These are phyloP conservation scores for Homalodisca vitripennis DNA, from an alignment of 1,140 invertebrate species.

Conservation along the genomic window DNA sequence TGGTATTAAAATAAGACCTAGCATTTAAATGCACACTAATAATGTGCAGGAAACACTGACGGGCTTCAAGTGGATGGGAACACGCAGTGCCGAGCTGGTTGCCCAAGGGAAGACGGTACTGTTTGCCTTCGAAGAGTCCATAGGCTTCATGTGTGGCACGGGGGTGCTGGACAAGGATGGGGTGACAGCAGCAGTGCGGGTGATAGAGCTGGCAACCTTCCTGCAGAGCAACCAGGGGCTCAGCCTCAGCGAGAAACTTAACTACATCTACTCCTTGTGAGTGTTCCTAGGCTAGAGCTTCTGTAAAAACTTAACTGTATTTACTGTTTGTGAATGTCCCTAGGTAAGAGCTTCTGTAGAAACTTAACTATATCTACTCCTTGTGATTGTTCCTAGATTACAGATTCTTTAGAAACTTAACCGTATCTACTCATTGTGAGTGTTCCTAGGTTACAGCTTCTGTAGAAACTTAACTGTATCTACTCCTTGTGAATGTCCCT, in stretches of 20 bases:
- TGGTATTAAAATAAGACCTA: too few relatives aligned
- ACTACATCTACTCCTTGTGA: slow-evolving; percentile 70
- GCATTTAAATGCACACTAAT: too few relatives aligned
- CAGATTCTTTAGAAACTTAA: too few relatives aligned
- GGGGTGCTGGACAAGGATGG: slow-evolving; percentile 95
- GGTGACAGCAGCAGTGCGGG: slow-evolving; percentile 77
- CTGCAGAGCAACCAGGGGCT: slow-evolving; percentile 58
- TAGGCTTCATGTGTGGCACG: slow-evolving; percentile 92
- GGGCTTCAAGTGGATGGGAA: slow-evolving; percentile 99
- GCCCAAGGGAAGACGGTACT: slow-evolving; percentile 69
- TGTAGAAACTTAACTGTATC: too few relatives aligned
- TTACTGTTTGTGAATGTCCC: too few relatives aligned
- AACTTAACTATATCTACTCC: too few relatives aligned
- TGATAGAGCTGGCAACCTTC: slow-evolving; percentile 76
- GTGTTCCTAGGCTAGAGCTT: too few relatives aligned
- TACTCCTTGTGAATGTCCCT: too few relatives aligned
- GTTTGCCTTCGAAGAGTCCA: slow-evolving; percentile 95
- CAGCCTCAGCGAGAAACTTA: slow-evolving; percentile 72
- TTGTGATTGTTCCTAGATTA: neutral
- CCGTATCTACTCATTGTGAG: too few relatives aligned
- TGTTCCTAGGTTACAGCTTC: too few relatives aligned
- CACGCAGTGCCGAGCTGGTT: slow-evolving; percentile 72
- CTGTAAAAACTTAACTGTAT: too few relatives aligned
- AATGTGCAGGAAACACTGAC: slow-evolving; percentile 92
- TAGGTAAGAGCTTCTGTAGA: neutral